A percentile compares a stretch with the other conserved stretches of the same genome.
phyloP scores from a whole-genome alignment of 2,888 invertebrate genomes.

The Drosophila antonietae region DNA sequence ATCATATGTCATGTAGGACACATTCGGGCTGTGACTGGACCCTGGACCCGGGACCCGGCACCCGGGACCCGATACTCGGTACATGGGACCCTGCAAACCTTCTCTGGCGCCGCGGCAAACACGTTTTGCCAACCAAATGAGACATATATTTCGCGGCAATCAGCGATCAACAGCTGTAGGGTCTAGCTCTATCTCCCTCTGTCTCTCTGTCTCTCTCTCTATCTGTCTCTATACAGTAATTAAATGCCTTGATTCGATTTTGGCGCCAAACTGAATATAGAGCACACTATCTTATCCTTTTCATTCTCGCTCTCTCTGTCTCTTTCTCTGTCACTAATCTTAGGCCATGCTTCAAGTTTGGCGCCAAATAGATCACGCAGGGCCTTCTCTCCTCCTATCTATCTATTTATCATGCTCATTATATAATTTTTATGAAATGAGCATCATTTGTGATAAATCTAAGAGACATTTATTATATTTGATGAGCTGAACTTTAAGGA shows the following conservation, averaged over 20 bases:
- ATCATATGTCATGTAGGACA: conserved; percentile 75
- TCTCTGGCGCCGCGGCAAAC: conserved; percentile 32
- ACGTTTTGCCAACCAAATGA: conserved; percentile 54
- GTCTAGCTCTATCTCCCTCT: neutral
- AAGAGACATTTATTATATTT: conserved; percentile 49
- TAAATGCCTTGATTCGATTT: conserved; percentile 56
- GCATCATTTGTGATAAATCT: conserved; percentile 52
- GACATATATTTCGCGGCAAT: conserved; percentile 74
- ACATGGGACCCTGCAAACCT: neutral
- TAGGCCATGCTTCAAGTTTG: conserved; percentile 50
- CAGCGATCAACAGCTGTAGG: conserved; percentile 61
- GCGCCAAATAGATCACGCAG: conserved; percentile 36
- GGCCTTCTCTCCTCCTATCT: neutral
- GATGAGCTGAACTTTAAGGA: conserved; percentile 62
- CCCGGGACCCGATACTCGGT: neutral
- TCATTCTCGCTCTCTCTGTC: neutral
- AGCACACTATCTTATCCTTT: no score
- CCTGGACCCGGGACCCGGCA: conserved; percentile 6
- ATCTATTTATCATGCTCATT: neutral
- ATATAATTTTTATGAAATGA: neutral
- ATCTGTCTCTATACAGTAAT: conserved; percentile 34
- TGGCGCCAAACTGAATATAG: conserved; percentile 43
- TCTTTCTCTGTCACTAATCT: no score
- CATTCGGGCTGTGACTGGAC: conserved; percentile 7
- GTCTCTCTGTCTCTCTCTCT: no score